Evolutionary conservation across 2,888 invertebrate genomes (phyloP), one percentile per base, ranked within the genome.

Genomic region (Polietes domitor): DNA sequence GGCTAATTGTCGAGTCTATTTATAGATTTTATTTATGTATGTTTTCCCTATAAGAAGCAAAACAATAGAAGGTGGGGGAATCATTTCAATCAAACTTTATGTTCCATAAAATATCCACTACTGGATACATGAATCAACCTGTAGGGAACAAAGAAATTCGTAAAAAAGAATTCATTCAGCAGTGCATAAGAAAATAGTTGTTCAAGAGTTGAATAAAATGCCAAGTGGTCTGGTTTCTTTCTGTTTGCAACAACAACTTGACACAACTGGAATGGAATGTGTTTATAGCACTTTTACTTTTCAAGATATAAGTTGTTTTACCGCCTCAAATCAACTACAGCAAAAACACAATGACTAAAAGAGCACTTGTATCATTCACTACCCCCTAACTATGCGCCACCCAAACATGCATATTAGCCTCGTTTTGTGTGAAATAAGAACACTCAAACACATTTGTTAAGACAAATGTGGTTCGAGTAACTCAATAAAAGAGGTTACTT

Each of bases 261-360:
- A 50, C 28, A 70, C 63, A 37, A 53, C 68, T 61, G 61, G 68
- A 73, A 70, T 61, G 61, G 68, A 73, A 70, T 63, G 73, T 55
- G 32, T 76, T 75, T 32, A 53, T 76, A 76, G 41, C 61, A 72
- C 71, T 79, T 79, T 71, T 77, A 70, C 58, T 61, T 82, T 71
- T 61, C 37, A n/a, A n/a, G n/a, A n/a, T n/a, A n/a, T 32, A 78
- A 82, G 75, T 74, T 75, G 63, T 78, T 71, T 78, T 68, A 77
- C 58, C 65, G 77, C 70, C 63, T 77, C 61, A 74, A 41, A 32
- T 10, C 37, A 37, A 58, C 28, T 24, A 47, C 55, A 17, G 58
- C 28, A 3, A 43, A 24, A 12, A 19, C 47, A 61, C 0, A 50
- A 17, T 19, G 32, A 47, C 63, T 41, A 43, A 24, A 61, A 41